Evolutionary conservation across 2,113 vertebrate species (phyloP), one percentile per base, ranked within the genome.

Genomic region (Mystacornis crossleyi): DNA sequence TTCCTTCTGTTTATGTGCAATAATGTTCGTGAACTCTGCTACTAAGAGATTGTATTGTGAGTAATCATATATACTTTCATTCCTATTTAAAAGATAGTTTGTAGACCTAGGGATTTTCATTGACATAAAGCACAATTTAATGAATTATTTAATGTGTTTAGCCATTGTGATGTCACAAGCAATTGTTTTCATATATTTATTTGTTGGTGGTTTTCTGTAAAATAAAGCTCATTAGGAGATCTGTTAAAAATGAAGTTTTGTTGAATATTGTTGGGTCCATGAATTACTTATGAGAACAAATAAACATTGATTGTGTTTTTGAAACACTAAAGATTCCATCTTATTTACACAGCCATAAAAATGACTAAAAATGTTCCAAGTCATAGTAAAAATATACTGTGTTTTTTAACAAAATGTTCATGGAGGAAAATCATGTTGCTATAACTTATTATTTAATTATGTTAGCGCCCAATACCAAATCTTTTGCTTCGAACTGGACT

Each of bases 61-160:
- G 67, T 93, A 96, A 88, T 71, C 93, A 97, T 98, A 97, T 97
- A 97, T 97, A 90, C 75, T 96, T 97, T 98, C 97, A 98, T 93
- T 96, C 90, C 96, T 98, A 96, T 98, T 97, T 97, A 97, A 95
- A 97, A 96, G 92, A 92, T 98, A 97, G 97, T 98, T 98, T 97
- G 96, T 98, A 97, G 98, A 97, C 67, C 62, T 95, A 97, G 96
- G 89, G 79, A 96, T 97, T 98, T 97, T 97, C 95, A 95, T 98
- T 97, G 97, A 96, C 96, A 95, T 98, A 97, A 98, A 98, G 98
- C 98, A 98, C 98, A 98, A 98, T 95, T 97, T 97, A 98, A 97
- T 98, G 94, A 97, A 96, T 98, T 98, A 97, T 97, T 98, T 98
- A 97, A 95, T 88, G 96, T 98, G 97, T 98, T 98, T 98, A 98